A percentile compares a stretch with the other conserved stretches of the same genome.
Conservation (phyloP, 2,797 vertebrate species). For the Phaenicophaeus curvirostris region DNA sequence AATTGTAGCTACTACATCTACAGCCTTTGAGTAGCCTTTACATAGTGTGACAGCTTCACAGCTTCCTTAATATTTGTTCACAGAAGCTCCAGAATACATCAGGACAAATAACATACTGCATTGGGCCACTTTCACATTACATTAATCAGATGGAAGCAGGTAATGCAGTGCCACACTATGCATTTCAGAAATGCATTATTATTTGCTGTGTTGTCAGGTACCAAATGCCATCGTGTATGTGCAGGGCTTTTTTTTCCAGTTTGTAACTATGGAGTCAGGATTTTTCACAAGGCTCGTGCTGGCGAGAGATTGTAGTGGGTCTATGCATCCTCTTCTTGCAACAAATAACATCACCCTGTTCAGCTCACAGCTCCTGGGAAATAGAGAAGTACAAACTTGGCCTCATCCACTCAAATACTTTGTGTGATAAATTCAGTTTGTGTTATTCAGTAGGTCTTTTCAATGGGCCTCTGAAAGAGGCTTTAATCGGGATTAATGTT, state of each 20-base stretch:
- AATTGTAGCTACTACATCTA: not conserved
- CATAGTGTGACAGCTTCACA: not conserved
- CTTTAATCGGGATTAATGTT: not conserved
- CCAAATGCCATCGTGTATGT: not conserved
- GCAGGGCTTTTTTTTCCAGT: not conserved
- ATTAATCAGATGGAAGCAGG: not conserved
- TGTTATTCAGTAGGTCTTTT: not conserved
- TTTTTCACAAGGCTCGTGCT: not conserved
- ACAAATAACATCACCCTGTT: not conserved
- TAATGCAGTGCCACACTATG: not conserved
- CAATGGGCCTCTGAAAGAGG: not conserved
- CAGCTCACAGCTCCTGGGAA: not conserved
- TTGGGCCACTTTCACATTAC: not conserved
- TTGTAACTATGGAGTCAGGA: not conserved
- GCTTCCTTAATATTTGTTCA: not conserved
- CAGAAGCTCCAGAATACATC: not conserved
- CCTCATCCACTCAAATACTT: not conserved
- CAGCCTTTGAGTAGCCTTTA: not conserved
- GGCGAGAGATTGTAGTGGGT: not conserved
- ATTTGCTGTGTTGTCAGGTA: not conserved
- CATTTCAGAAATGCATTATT: not conserved
- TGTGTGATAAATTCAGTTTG: not conserved
- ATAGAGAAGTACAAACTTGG: not conserved
- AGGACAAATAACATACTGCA: slow-evolving; percentile 14
- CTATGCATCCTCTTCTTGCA: not conserved